Base-by-base conservation (phyloP, 2,888 invertebrate genomes). In the Cheilosia impressa region DNA sequence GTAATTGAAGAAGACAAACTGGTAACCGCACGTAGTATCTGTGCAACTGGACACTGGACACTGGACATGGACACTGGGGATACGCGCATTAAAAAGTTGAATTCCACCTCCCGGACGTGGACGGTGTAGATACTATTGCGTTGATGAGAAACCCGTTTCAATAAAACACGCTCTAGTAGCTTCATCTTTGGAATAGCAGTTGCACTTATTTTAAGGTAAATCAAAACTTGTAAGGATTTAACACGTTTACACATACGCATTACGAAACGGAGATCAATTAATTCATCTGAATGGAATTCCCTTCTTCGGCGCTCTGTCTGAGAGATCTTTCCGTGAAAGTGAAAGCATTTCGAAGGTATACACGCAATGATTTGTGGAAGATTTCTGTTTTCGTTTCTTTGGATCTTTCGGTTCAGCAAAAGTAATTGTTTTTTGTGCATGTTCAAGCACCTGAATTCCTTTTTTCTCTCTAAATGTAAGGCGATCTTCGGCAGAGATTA, bases 291-390 rank as follows among this genome's bases (percentile, higher is more conserved):
- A 77, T 77, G 76, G 24, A 45, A 45, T 77, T 79, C 69, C 65
- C 53, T 82, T 43, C 17, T 22, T 43, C 34, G 34, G 62, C 19
- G 38, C 10, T 47, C 17, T 57, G 62, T 72, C 73, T 57, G 43
- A 57, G 62, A 83, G 55, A 78, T 72, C 22, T 60, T 65, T 77
- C 65, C 75, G 79, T 71, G 84, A 84, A 84, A 84, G 84, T 84
- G 84, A 84, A 84, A 84, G 84, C 75, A 53, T 60, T 68, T 68
- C 52, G 41, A 78, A 78, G 79, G 75, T 75, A 22, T 22, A 84
- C 73, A 78, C 75, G 75, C 79, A 79, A 79, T 65, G 55, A 68
- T 72, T 72, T 24, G 31, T 19, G 13, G 13, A 38, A 38, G 38
- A 10, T 38, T 38, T 38, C 38, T 38, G 38, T 38, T 38, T 38